A percentile compares a stretch with the other conserved stretches of the same genome.
These are phyloP conservation scores for Epizoanthus illoricatus DNA, from an alignment of 92 coral and sea anemone genomes.

Conservation along the genomic window DNA sequence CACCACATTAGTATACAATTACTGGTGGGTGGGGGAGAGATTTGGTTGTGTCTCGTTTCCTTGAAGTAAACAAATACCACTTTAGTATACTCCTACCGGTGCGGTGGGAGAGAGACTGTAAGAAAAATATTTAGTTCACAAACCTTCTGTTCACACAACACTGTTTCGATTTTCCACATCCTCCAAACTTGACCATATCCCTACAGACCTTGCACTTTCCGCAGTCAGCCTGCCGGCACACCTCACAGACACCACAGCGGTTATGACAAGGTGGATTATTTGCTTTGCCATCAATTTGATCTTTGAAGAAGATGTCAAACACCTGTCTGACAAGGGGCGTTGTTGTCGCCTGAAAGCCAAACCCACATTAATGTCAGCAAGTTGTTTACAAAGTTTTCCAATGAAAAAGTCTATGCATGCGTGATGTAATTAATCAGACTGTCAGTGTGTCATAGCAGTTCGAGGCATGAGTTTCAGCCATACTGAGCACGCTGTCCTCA, in stretches of 20 bases:
- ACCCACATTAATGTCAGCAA: no score
- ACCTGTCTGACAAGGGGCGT: constrained; percentile 92
- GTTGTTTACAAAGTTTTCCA: no score
- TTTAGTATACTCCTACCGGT: background rate
- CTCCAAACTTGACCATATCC: constrained; percentile 99
- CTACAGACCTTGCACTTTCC: constrained; percentile 90
- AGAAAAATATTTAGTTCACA: background rate
- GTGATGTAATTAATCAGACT: no score
- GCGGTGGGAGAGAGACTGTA: background rate
- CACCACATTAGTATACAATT: background rate
- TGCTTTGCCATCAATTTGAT: constrained; percentile 88
- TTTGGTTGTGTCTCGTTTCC: background rate
- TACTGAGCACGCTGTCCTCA: no score
- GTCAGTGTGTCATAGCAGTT: no score
- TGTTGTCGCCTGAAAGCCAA: constrained; percentile 83
- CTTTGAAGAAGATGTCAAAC: constrained; percentile 93
- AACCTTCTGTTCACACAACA: constrained; percentile 89
- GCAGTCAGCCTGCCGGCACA: constrained; percentile 95
- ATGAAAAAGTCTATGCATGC: no score
- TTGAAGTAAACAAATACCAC: constrained; percentile 30
- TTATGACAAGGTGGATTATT: constrained; percentile 63
- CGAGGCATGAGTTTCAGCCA: no score
- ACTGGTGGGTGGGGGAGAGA: no score
- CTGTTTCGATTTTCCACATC: constrained; percentile 86
- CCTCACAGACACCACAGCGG: constrained; percentile 96